Evolutionary conservation across 2,113 vertebrate species (phyloP).

Genomic region (Nothocercus julius): DNA sequence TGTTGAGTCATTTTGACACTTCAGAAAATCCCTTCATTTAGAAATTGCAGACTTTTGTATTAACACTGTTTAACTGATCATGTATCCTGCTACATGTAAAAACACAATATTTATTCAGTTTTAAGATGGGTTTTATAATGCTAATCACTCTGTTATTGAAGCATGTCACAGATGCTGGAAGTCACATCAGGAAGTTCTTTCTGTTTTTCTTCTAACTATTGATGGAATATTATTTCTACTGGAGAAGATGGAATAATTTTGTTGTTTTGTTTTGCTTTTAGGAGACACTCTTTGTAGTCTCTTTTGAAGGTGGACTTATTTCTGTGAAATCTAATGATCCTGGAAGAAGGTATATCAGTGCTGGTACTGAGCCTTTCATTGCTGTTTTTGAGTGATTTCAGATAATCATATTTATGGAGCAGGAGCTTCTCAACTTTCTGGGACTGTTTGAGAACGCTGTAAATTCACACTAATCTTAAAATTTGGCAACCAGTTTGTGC

Average conservation of each 20-base stretch:
- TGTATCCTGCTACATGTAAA: background rate
- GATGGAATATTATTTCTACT: background rate
- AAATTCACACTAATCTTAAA: background rate
- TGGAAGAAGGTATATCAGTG: background rate
- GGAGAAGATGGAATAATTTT: background rate
- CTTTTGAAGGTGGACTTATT: background rate
- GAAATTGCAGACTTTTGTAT: background rate
- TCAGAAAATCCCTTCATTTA: background rate
- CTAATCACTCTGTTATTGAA: rapidly evolving
- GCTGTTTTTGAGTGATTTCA: background rate
- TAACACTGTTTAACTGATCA: background rate
- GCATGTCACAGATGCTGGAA: background rate
- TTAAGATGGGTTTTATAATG: background rate
- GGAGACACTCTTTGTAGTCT: background rate
- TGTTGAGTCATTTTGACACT: background rate
- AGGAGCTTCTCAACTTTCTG: background rate
- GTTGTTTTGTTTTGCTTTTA: background rate
- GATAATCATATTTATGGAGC: background rate
- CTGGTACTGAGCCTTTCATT: background rate
- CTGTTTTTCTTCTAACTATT: background rate
- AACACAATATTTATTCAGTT: background rate
- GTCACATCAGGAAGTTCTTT: background rate
- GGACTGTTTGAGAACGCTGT: background rate
- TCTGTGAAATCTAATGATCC: background rate
- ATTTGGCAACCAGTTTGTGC: background rate